A percentile compares a stretch with the other conserved stretches of the same genome.
phyloP scores from a whole-genome alignment of 2,797 vertebrate genomes.

The Rhinoraja longicauda region DNA sequence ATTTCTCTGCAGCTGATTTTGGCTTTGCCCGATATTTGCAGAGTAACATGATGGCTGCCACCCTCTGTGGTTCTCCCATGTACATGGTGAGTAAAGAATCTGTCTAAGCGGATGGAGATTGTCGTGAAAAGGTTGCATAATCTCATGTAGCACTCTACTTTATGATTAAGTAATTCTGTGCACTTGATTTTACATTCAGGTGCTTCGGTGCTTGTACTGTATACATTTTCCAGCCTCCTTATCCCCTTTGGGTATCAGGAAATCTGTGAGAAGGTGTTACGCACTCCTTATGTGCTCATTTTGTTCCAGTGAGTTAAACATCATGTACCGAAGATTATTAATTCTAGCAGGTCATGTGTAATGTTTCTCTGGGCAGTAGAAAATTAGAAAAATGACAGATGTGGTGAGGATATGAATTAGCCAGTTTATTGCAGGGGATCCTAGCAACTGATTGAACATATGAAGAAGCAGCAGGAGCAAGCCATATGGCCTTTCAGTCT shows the following conservation, averaged over 20 bases:
- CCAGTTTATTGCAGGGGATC: not conserved
- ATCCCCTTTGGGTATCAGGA: not conserved
- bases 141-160: not conserved
- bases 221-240: not conserved
- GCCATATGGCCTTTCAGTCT: too few relatives aligned
- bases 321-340: not conserved
- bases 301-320: not conserved
- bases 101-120: not conserved
- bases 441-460: not conserved
- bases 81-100: constrained; percentile 79
- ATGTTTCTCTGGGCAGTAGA: not conserved
- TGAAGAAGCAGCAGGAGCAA: too few relatives aligned
- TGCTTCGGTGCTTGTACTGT: not conserved
- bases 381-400: not conserved
- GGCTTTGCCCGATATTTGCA: constrained; percentile 94
- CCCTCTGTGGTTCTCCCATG: constrained; percentile 92
- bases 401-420: not conserved
- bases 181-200: not conserved
- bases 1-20: constrained; percentile 78
- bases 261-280: not conserved
- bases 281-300: not conserved
- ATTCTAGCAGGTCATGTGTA: not conserved
- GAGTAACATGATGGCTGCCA: constrained; percentile 99
- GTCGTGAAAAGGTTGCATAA: not conserved
- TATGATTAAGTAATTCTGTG: not conserved